These are phyloP conservation scores for Oreortyx pictus DNA, from an alignment of 2,797 vertebrate genomes.

Conservation along the genomic window DNA sequence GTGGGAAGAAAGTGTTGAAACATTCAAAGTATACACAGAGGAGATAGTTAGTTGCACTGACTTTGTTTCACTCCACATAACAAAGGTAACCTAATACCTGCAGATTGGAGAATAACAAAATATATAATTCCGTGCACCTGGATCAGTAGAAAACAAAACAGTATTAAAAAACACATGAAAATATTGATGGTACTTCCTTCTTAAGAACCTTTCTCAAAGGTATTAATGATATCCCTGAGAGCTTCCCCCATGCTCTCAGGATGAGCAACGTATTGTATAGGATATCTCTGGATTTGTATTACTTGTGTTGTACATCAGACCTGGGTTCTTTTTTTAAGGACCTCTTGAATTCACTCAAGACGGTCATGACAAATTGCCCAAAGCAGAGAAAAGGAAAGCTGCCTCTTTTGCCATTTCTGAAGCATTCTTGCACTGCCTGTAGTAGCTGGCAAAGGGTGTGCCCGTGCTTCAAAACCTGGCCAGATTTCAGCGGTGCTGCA, in stretches of 20 bases:
- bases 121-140: not conserved
- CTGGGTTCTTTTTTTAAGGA: not conserved
- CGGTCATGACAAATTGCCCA: not conserved
- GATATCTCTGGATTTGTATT: not conserved
- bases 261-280: not conserved
- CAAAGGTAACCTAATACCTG: not conserved
- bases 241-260: not conserved
- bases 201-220: not conserved
- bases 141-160: not conserved
- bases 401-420: not conserved
- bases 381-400: not conserved
- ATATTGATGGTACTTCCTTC: not conserved
- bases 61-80: not conserved
- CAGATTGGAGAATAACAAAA: not conserved
- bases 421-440: not conserved
- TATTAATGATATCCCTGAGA: not conserved
- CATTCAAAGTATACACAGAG: fast-evolving
- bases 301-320: not conserved
- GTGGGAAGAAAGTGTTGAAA: slow-evolving; percentile 9
- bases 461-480: not conserved
- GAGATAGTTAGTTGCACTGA: not conserved
- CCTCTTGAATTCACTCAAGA: not conserved
- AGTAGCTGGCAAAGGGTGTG: not conserved
- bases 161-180: not conserved
- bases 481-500: not conserved